Conservation (phyloP, 2,113 vertebrate genomes). For the Alethe castanea region DNA sequence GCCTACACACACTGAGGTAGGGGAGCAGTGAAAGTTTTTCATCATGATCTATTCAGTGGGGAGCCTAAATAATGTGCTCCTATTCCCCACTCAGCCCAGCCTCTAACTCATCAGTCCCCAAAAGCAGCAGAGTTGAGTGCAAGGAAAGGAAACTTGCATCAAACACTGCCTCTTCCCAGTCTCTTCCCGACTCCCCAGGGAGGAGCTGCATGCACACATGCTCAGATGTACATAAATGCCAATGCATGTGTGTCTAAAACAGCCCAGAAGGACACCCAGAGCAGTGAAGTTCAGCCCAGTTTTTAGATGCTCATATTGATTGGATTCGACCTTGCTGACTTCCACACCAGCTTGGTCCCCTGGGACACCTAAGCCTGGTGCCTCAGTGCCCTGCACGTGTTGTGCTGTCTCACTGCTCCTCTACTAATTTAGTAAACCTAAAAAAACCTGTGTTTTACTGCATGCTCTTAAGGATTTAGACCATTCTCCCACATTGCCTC, state of each 20-base stretch:
- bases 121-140: not conserved
- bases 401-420: not conserved
- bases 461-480: not conserved
- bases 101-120: not conserved
- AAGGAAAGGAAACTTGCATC: not conserved
- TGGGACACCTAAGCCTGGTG: not conserved
- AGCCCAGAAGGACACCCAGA: not conserved
- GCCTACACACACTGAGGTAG: not conserved
- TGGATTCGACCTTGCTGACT: not conserved
- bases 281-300: not conserved
- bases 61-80: not conserved
- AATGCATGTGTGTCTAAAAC: not conserved
- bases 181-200: not conserved
- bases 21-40: not conserved
- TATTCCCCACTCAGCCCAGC: not conserved
- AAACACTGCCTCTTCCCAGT: not conserved
- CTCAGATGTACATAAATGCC: not conserved
- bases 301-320: not conserved
- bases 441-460: not conserved
- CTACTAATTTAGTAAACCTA: not conserved
- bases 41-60: not conserved
- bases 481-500: not conserved
- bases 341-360: not conserved
- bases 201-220: not conserved
- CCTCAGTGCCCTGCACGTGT: rapidly evolving